Evolutionary conservation across 2,113 vertebrate species (phyloP), one percentile per base, ranked within the genome.

Genomic region (Ageneiosus marmoratus): DNA sequence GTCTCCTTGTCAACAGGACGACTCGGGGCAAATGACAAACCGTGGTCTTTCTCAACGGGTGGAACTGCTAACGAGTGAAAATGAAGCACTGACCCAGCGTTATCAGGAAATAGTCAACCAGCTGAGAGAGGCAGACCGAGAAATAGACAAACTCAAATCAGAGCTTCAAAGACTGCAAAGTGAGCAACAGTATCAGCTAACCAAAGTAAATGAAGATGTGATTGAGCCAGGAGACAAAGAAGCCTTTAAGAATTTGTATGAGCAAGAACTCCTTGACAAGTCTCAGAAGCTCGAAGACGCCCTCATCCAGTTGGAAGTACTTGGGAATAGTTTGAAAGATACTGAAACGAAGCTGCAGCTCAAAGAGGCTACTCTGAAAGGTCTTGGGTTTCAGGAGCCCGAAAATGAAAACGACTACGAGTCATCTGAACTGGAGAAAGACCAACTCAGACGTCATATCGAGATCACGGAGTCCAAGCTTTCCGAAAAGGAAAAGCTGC

Each of bases 71-170:
- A 91, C 90, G 0, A 89, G 86, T 77, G 94, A 95, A 86, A 95
- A 95, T 0, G 80, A 87, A 24, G 92, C 92, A 13, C 48, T 95
- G 76, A 92, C 94, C 81, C 94, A 94, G 48, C 89, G 90, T 6
- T 94, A 91, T 79, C 94, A 95, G 83, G 94, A 95, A 83, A 95
- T 95, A 15, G 83, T 95, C 34, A 95, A 95, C 86, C 94, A 95
- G 86, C 90, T 95, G 84, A 94, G 92, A 1, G 94, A 95, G 85
- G 94, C 94, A 1, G 94, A 95, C 85, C 86, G 93, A 86, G 94
- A 95, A 88, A 94, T 95, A 84, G 93, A 95, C 82, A 76, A 92
- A 74, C 90, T 95, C 24, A 94, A 94, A 87, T 88, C 87, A 4
- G 94, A 95, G 82, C 88, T 95, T 65, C 86, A 91, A 65, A 89